These are phyloP conservation scores for Scaptomyza hsui DNA, from an alignment of 1,140 invertebrate species.

Conservation along the genomic window DNA sequence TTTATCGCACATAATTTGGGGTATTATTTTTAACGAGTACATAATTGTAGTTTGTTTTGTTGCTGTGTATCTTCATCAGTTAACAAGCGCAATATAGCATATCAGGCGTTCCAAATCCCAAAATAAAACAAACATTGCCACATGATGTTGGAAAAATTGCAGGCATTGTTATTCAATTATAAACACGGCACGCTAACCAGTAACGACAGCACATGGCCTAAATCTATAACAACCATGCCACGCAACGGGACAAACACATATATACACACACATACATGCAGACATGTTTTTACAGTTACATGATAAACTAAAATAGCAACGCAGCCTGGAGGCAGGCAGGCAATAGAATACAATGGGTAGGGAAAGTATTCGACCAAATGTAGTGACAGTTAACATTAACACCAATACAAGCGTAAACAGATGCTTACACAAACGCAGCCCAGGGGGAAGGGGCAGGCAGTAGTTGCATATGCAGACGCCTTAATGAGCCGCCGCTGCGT, in stretches of 20 bases:
- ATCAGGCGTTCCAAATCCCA: conserved; percentile 19
- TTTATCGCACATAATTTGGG: neutral
- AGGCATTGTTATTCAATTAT: conserved; percentile 56
- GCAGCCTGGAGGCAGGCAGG: neutral
- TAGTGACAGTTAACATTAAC: conserved; percentile 81
- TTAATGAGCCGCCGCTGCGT: conserved; percentile 57
- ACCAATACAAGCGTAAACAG: conserved; percentile 75
- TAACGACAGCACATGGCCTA: conserved; percentile 34
- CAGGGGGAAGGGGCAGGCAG: too few species aligned
- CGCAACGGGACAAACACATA: conserved; percentile 33
- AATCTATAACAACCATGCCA: conserved; percentile 42
- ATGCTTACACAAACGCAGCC: conserved; percentile 36
- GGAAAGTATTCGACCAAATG: conserved; percentile 46
- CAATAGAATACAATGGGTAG: neutral
- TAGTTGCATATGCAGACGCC: conserved; percentile 49
- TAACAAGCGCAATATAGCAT: neutral
- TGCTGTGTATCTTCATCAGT: neutral
- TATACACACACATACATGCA: conserved; percentile 13
- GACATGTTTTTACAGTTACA: conserved; percentile 78
- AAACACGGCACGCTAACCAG: conserved; percentile 42
- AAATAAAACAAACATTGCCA: conserved; percentile 13
- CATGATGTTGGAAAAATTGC: conserved; percentile 36
- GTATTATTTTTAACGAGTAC: neutral
- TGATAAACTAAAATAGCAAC: conserved; percentile 63
- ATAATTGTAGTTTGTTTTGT: neutral